A percentile compares a stretch with the other conserved stretches of the same genome.
Conservation (phyloP, 2,113 vertebrate genomes). For the Etheostoma spectabile region DNA sequence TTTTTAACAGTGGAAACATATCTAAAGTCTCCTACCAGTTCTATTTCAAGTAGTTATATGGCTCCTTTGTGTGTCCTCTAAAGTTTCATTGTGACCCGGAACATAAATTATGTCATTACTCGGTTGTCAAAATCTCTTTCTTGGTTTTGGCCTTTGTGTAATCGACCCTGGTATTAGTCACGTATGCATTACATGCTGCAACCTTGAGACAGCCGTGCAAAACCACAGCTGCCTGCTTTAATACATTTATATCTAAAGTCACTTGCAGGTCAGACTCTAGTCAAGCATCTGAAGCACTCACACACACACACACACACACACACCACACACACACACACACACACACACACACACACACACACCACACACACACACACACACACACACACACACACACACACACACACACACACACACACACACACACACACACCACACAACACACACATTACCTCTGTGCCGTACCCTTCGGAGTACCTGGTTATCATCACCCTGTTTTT, state of each 20-base stretch:
- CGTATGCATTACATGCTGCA: too few species aligned
- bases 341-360: not conserved
- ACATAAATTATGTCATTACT: not conserved
- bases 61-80: not conserved
- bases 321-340: conserved; percentile 4
- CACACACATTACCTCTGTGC: conserved; percentile 81
- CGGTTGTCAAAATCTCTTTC: not conserved
- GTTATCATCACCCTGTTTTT: conserved; percentile 72
- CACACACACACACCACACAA: not conserved
- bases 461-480: conserved; percentile 85
- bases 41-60: not conserved
- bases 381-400: not conserved
- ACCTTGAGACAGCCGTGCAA: not conserved
- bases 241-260: not conserved
- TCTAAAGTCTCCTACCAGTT: not conserved
- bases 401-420: not conserved
- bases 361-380: conserved; percentile 2
- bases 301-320: not conserved
- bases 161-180: not conserved
- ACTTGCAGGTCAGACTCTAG: not conserved
- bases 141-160: not conserved
- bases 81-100: not conserved
- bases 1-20: not conserved
- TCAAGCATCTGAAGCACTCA: not conserved
- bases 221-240: conserved; percentile 1